These are phyloP conservation scores for Hyposmocoma kahamanoa DNA, from an alignment of 1,140 invertebrate species.

Conservation along the genomic window DNA sequence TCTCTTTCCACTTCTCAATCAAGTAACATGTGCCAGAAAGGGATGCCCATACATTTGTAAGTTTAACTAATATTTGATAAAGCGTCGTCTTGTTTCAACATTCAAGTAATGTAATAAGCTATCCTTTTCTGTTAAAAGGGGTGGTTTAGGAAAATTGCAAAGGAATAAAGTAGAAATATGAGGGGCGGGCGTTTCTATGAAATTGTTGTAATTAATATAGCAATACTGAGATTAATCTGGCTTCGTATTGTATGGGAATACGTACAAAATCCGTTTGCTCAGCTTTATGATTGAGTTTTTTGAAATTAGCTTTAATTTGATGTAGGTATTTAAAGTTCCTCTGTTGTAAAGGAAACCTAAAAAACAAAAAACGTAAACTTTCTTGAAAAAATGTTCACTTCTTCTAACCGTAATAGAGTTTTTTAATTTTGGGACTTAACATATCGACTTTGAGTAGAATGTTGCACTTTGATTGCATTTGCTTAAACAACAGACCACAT, in stretches of 20 bases:
- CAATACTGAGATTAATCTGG: background rate
- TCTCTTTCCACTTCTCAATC: slow-evolving; percentile 29
- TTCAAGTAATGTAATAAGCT: no score
- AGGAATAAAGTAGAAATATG: background rate
- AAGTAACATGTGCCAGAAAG: slow-evolving; percentile 13
- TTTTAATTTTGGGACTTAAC: no score
- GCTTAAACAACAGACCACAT: no score
- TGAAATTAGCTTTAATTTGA: background rate
- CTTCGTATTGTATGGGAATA: background rate
- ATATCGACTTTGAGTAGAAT: no score
- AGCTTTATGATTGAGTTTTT: background rate
- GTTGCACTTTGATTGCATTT: no score
- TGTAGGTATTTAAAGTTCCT: background rate
- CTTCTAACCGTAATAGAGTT: no score
- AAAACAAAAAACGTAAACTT: no score
- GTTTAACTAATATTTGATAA: no score
- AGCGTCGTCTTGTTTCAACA: no score
- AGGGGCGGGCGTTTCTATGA: background rate
- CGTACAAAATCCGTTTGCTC: background rate
- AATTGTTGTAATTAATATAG: slow-evolving; percentile 1
- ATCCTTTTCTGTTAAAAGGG: background rate
- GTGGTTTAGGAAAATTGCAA: background rate
- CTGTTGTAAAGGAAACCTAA: no score
- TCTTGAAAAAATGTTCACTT: no score
- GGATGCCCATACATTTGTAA: slow-evolving; percentile 18